Evolutionary conservation across 2,888 invertebrate genomes (phyloP), one percentile per base, ranked within the genome.

Genomic region (Isoperla grammatica): DNA sequence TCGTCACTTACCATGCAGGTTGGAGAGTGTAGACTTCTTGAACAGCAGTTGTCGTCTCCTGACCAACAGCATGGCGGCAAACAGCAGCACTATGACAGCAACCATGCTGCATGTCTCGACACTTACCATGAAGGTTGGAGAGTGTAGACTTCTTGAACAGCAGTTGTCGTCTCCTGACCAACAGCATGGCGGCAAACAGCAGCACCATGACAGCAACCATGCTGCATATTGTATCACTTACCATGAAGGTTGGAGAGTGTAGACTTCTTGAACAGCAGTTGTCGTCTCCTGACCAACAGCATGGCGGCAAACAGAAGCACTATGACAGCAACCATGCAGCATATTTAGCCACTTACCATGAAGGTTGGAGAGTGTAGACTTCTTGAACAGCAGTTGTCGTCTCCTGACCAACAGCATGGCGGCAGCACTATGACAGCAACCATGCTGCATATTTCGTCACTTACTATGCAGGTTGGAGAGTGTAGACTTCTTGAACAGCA

Each of bases 31-130:
- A 70, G 79, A 75, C 78, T 88, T 84, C 78, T 88, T 77, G 75
- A 85, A 78, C 75, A 88, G 76, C 79, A 88, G 75, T 78, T 88
- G 81, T 75, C 85, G 77, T 73, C 83, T 81, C 67, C 88, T 77
- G 60, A 90, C 83, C 70, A 90, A 85, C 69, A 92, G 81, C 79
- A 90, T 89, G 39, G 90, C 87, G 66, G 85, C 87, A 73, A 93
- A 87, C 67, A 91, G 82, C 67, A 91, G 80, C 68, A 91, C 81
- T 81, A 92, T 88, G 61, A 92, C 82, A 70, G 90, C 85, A 66
- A 93, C 82, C 74, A 93, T 87, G 68, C 89, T 88, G 67, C 90
- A n/a, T n/a, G n/a, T n/a, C n/a, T n/a, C n/a, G n/a, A n/a, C n/a
- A 71, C 74, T 72, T 65, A 76, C 76, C 76, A 72, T 75, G 72